Conservation (phyloP, 2,888 invertebrate species). For the Eupithecia exiguata region DNA sequence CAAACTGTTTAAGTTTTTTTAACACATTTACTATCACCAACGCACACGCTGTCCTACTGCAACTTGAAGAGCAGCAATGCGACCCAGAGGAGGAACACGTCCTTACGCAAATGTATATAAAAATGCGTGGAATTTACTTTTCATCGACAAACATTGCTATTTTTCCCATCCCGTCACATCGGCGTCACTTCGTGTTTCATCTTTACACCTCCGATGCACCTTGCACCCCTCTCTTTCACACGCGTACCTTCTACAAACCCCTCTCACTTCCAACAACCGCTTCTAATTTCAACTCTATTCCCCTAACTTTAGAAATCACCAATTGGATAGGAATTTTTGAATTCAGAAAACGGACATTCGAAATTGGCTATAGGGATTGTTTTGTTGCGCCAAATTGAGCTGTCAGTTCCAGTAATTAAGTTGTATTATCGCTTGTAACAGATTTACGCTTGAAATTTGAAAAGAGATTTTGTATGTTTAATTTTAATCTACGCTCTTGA, state of each 20-base stretch:
- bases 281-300: slow-evolving; percentile 14
- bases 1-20: too few relatives aligned
- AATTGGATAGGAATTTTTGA: slow-evolving; percentile 5
- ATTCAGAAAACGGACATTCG: slow-evolving; percentile 12
- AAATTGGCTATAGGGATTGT: slow-evolving; percentile 3
- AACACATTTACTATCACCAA: too few relatives aligned
- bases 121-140: not conserved
- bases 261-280: slow-evolving; percentile 1
- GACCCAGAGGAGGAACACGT: too few relatives aligned
- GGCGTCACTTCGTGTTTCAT: slow-evolving; percentile 81
- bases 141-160: slow-evolving; percentile 40
- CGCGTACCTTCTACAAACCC: slow-evolving; percentile 16
- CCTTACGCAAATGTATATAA: too few relatives aligned
- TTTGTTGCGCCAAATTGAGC: slow-evolving; percentile 17
- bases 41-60: too few relatives aligned
- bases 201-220: slow-evolving; percentile 81
- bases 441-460: not conserved
- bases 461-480: slow-evolving; percentile 6
- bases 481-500: slow-evolving; percentile 6
- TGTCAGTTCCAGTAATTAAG: slow-evolving; percentile 13
- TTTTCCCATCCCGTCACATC: slow-evolving; percentile 61
- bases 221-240: slow-evolving; percentile 56
- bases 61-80: too few relatives aligned
- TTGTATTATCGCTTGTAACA: slow-evolving; percentile 9
- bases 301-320: not conserved